A percentile compares a stretch with the other conserved stretches of the same genome.
These are phyloP conservation scores for Hassar affinis DNA, from an alignment of 2,113 vertebrate species.

Conservation along the genomic window DNA sequence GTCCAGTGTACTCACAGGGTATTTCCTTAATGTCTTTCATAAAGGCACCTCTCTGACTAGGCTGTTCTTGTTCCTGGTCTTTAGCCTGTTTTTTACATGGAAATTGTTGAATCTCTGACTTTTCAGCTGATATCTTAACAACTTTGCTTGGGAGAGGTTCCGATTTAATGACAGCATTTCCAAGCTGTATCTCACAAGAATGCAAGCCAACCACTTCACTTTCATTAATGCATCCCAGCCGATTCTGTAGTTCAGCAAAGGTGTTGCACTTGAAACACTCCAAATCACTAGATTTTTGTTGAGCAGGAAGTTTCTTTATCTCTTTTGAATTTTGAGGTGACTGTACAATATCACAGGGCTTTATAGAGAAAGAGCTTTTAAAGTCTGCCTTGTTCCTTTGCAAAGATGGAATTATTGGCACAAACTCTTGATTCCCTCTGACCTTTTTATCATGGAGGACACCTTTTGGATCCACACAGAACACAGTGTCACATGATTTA, in stretches of 20 bases:
- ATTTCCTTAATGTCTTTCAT: constrained; percentile 22
- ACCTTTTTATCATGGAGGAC: constrained; percentile 80
- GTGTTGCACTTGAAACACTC: constrained; percentile 97
- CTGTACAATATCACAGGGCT: constrained; percentile 53
- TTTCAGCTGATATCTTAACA: constrained; percentile 1
- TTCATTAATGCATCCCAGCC: constrained; percentile 88
- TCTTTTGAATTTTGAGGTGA: constrained; percentile 66
- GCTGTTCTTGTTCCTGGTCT: not conserved
- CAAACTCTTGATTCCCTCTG: constrained; percentile 85
- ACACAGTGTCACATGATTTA: constrained; percentile 93
- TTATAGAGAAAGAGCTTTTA: constrained; percentile 59
- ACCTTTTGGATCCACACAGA: constrained; percentile 88
- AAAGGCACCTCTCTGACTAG: constrained; percentile 9
- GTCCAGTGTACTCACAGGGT: not conserved
- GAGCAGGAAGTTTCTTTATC: constrained; percentile 54
- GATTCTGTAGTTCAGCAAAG: constrained; percentile 94
- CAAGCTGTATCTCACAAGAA: constrained; percentile 74
- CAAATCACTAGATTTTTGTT: constrained; percentile 67
- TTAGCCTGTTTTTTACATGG: constrained; percentile 6
- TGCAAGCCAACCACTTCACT: constrained; percentile 74
- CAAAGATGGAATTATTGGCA: constrained; percentile 92
- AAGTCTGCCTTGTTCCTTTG: constrained; percentile 79
- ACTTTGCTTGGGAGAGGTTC: constrained; percentile 8
- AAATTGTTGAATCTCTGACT: constrained; percentile 15
- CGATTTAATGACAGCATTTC: constrained; percentile 62